Evolutionary conservation across 2,888 invertebrate genomes (phyloP), one percentile per base, ranked within the genome.

Genomic region (Pimpla rufipes): DNA sequence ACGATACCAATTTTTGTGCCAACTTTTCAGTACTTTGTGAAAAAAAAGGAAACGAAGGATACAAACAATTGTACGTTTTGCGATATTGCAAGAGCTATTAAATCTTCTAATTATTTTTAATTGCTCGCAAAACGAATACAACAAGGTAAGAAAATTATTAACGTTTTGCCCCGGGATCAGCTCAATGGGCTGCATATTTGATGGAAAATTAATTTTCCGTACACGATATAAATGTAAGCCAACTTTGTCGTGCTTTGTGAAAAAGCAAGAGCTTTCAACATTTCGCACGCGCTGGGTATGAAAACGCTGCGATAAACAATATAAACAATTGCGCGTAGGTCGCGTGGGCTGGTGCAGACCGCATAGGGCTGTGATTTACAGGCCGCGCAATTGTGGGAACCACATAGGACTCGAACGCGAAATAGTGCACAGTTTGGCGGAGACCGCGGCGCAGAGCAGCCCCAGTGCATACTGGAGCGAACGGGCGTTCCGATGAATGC

Each of bases 401-500:
- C 21, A 45, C 45, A 23, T 23, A 42, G 11, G 42, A 6, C 23
- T 21, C 0, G 7, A 23, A 42, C 42, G 6, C 40, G 23, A 23
- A 66, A 18, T 66, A 45, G 7, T 37, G 8, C 11, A 21, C 23
- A 42, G 42, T n/a, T 11, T 13, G 23, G 1, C 13, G 13, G 3
- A 23, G 2, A 59, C 7, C 13, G 13, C 11, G 10, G 18, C 55
- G 7, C 29, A 29, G 0, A 37, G 16, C 16, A 7, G 29, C 2
- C n/a, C 7, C 59, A 16, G 16, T 37, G 37, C 6, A 59, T 59
- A n/a, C 29, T 13, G 37, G n/a, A 29, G 1, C 37, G 16, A 59
- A 59, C n/a, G 29, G 37, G 37, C 16, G 18, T 52, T 71, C 23
- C 45, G 8, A 29, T 57, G 29, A 59, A 73, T 47, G 45, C 59